Base-by-base conservation (phyloP, 1,140 invertebrate species). In the Maconellicoccus hirsutus region DNA sequence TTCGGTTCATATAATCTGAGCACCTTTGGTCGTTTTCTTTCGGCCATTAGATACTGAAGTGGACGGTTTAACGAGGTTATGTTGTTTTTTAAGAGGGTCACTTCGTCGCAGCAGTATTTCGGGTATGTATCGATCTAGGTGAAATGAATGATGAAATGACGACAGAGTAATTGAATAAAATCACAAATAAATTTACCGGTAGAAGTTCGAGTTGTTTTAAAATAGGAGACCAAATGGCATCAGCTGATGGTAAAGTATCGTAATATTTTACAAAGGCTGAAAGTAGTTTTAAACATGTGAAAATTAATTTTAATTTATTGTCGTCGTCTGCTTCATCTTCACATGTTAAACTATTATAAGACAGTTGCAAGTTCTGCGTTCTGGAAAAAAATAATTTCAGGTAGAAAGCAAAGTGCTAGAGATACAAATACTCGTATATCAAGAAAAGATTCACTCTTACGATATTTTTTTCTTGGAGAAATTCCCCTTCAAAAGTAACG, bases 1-100 rank as follows among this genome's bases (percentile, higher is more conserved):
- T 86, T 84, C 0, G 93, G 93, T 79, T 96, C 93, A 76, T 93
- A 90, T 23, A 93, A 78, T 74, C 87, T 87, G 59, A 95, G 79
- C 4, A 87, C 84, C 78, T 92, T 92, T 0, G 92, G 92, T 77
- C 86, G 89, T 71, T 87, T 87, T 72, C 61, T 66, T 16, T 66
- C 10, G 16, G 61, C 61, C 0, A 81, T 75, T 6, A 89, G 72
- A 75, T 82, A 82, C 23, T 83, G 80, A 59, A 87, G 80, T 71
- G 83, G 83, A 74, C 83, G 85, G 16, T 82, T 78, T 69, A 71
- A 59, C 0, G 33, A 22, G n/a, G 22, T 29, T 52, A 73, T 39
- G 7, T 70, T 26, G 3, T 12, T 16, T 79, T 81, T 71, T 85
- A 79, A 29, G 78, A 76, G 71, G 81, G 77, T 72, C 88, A 82